phyloP scores from a whole-genome alignment of 2,888 invertebrate species.

The Seladonia tumulorum region DNA sequence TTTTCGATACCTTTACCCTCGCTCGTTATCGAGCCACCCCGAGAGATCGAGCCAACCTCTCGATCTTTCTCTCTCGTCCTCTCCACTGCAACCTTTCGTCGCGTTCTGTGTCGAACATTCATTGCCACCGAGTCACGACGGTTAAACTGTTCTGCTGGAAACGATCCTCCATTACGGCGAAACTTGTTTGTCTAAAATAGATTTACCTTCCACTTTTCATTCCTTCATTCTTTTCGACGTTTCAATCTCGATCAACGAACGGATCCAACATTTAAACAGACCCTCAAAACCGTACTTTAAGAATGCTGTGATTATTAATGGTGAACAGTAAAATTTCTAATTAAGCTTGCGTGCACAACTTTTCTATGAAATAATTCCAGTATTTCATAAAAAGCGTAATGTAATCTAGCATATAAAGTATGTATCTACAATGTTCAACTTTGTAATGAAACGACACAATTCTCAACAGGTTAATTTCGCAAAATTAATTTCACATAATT shows the following conservation, averaged over 20 bases:
- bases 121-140: background rate
- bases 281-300: no score
- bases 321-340: no score
- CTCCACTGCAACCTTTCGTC: background rate
- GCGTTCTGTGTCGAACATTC: conserved; percentile 25
- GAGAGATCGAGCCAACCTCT: conserved; percentile 24
- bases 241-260: background rate
- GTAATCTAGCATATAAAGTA: no score
- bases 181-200: background rate
- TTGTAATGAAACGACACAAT: background rate
- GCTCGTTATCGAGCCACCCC: conserved; percentile 49
- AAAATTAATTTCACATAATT: no score
- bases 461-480: background rate
- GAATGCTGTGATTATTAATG: no score
- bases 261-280: no score
- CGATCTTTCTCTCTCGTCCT: conserved; percentile 15
- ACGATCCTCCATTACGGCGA: background rate
- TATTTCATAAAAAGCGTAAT: no score
- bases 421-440: background rate
- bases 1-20: conserved; percentile 57
- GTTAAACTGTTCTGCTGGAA: conserved; percentile 15
- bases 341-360: no score
- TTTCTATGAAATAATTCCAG: no score
- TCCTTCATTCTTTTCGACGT: background rate
- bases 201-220: background rate